Base-by-base conservation (phyloP, 2,113 vertebrate species). In the Speoplatyrhinus poulsoni region DNA sequence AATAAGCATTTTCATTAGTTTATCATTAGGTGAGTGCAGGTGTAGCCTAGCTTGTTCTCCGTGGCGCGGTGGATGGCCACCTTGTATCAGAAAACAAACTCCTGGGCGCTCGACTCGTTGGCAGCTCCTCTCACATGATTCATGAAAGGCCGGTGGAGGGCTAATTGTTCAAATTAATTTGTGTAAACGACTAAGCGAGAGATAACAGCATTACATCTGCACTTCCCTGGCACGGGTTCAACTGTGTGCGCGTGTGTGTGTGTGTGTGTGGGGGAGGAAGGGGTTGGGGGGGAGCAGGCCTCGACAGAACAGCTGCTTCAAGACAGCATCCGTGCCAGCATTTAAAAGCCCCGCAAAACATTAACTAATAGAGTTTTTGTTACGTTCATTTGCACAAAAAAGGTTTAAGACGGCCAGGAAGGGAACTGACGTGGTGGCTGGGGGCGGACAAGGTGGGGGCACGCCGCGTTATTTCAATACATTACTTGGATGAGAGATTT, bases 151-250 rank as follows among this genome's bases (percentile, higher is more conserved):
- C 92, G 91, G 95, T 92, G 93, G 94, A 95, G 95, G 94, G 95
- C 95, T 98, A 98, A 98, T 97, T 96, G 95, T 96, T 97, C 94
- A 95, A 95, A 96, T 96, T 96, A 95, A 98, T 97, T 97, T 96
- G 94, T 88, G 92, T 96, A 96, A 96, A 96, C 92, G 93, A 95
- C 94, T 95, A 96, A 97, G 94, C 94, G 93, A 96, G 95, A 97
- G 95, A 97, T 98, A 98, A 98, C 95, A 96, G 96, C 95, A 96
- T 96, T 98, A 95, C 95, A 96, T 97, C 95, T 96, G 95, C 95
- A 95, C 95, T 94, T 95, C 91, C 94, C 93, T 96, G 96, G 95
- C 96, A 93, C 91, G 82, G 94, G 95, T 96, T 97, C 95, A 97
- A 93, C 93, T 91, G 93, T 86, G 73, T 26, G 26, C 3, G 26